A percentile compares a stretch with the other conserved stretches of the same genome.
phyloP scores from a whole-genome alignment of 2,113 vertebrate genomes.

The Ctenodactylus gundi region DNA sequence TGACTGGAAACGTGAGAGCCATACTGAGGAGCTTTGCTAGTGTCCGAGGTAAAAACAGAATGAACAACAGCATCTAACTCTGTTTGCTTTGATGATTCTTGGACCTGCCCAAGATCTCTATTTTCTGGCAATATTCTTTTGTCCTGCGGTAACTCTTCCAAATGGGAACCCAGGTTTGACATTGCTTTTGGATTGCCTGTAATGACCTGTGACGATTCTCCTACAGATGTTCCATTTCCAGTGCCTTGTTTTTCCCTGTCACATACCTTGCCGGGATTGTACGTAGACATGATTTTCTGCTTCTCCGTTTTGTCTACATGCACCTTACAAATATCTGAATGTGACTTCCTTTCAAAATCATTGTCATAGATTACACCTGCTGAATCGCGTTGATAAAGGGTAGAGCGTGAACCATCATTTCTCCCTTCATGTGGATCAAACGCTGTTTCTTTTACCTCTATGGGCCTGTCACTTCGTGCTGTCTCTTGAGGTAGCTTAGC shows the following conservation, averaged over 20 bases:
- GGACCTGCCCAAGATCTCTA: constrained; percentile 13
- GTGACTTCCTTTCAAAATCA: constrained; percentile 84
- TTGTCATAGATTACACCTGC: constrained; percentile 84
- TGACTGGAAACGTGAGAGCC: constrained; percentile 34
- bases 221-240: constrained; percentile 58
- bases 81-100: constrained; percentile 62
- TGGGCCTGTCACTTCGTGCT: constrained; percentile 86
- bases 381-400: constrained; percentile 85
- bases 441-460: constrained; percentile 84
- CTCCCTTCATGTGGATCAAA: constrained; percentile 88
- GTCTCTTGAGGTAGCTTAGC: constrained; percentile 87
- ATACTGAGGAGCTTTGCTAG: constrained; percentile 65
- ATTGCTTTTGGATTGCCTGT: constrained; percentile 51
- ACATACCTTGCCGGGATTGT: constrained; percentile 66
- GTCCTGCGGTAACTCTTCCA: constrained; percentile 51
- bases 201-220: constrained; percentile 71
- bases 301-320: constrained; percentile 75
- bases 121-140: constrained; percentile 41
- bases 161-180: constrained; percentile 54
- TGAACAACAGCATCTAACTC: not conserved
- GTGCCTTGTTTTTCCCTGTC: constrained; percentile 73
- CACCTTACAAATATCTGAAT: constrained; percentile 83
- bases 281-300: constrained; percentile 72
- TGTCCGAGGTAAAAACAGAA: constrained; percentile 67
- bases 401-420: constrained; percentile 86